These are phyloP conservation scores for Laspeyria flexula DNA, from an alignment of 2,888 invertebrate species.

Conservation along the genomic window DNA sequence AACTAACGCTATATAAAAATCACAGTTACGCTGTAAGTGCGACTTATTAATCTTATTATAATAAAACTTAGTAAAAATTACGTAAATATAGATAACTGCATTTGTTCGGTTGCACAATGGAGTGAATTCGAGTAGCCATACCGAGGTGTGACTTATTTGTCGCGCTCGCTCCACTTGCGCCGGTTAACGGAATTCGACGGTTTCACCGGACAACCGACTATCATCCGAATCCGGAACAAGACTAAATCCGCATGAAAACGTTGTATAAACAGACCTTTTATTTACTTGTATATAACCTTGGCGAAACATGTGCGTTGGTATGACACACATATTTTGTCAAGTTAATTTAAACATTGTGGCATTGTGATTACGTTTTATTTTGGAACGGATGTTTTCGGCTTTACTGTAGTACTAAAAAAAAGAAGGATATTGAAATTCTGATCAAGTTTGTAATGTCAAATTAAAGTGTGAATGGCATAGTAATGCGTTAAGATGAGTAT, in stretches of 20 bases:
- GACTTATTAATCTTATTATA: no score
- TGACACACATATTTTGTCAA: conserved; percentile 21
- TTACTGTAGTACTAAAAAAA: conserved; percentile 17
- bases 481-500: conserved; percentile 21
- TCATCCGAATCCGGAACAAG: conserved; percentile 51
- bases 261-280: conserved; percentile 45
- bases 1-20: no score
- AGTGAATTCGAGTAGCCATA: conserved; percentile 10
- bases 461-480: conserved; percentile 19
- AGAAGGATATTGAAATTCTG: conserved; percentile 33
- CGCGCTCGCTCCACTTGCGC: conserved; percentile 43
- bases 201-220: conserved; percentile 52
- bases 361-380: conserved; percentile 11
- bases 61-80: conserved; percentile 21
- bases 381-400: conserved; percentile 17
- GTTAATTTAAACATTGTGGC: conserved; percentile 12
- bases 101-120: conserved; percentile 34
- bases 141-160: conserved; percentile 42
- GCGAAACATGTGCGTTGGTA: conserved; percentile 25
- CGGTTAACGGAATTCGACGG: conserved; percentile 62
- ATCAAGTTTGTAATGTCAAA: conserved; percentile 24
- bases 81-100: conserved; percentile 27
- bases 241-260: conserved; percentile 48
- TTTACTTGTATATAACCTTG: conserved; percentile 37
- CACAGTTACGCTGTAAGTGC: background rate